Base-by-base conservation (phyloP, 2,888 invertebrate genomes). In the Caenorhabditis wallacei region DNA sequence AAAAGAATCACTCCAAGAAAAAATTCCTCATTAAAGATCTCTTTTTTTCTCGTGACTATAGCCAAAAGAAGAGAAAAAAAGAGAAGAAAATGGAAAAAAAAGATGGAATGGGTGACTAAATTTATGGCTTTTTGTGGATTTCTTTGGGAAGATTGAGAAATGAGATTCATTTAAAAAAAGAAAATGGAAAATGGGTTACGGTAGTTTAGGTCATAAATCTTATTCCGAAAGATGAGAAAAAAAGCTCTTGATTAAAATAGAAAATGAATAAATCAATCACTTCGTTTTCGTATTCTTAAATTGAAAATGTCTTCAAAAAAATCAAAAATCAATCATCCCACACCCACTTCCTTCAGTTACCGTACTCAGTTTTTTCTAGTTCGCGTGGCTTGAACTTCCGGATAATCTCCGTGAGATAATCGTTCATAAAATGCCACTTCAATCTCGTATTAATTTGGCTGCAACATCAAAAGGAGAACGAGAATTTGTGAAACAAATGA, bases 401-500 rank as follows among this genome's bases (percentile, higher is more conserved):
- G 57, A 22, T 35, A 13, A 40, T 18, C 57, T 75, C 16, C 75
- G 75, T 26, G 35, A 30, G 48, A 43, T 7, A 13, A 51, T 66
- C 51, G 56, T 66, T 24, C 75, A 59, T 22, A 66, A 66, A 35
- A 75, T 75, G 75, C 66, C 75, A 20, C 59, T 66, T 16, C 56
- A 75, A 37, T 30, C 75, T 7, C 48, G 66, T 18, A n/a, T 66
- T 20, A 56, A 43, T 13, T 46, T 66, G 24, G 75, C 75, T 0
- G 66, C 75, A 18, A 66, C 66, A 7, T 75, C 66, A 1, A 66
- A 66, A 46, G 57, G 18, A n/a, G 75, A 75, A 57, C 75, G 75
- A n/a, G 22, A 56, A n/a, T 46, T 66, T 13, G 66, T 66, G 16
- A 35, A 66, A 24, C 66, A 26, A 10, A 48, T 48, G 35, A 75